Percentiles rank a stretch among this genome's conserved stretches.
These are phyloP conservation scores for Paraplagusia blochii DNA, from an alignment of 2,113 vertebrate genomes.

Conservation along the genomic window DNA sequence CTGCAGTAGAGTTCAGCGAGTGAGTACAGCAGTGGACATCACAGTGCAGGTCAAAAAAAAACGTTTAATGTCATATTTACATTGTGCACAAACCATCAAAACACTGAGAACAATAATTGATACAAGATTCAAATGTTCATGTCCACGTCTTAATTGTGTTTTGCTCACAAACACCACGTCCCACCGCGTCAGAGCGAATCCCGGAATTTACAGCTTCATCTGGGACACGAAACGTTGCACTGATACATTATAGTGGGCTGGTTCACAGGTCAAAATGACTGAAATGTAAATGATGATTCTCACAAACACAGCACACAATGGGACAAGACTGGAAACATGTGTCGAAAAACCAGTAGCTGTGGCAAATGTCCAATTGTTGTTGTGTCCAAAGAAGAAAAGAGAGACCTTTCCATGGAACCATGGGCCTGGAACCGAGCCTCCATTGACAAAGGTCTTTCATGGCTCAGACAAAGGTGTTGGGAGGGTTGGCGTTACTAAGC, in stretches of 20 bases:
- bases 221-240: slow-evolving; percentile 20
- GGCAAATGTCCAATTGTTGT: slow-evolving; percentile 14
- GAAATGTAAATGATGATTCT: slow-evolving; percentile 18
- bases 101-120: no score
- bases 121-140: no score
- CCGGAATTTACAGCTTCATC: slow-evolving; percentile 14
- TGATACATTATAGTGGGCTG: slow-evolving; percentile 8
- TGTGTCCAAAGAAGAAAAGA: slow-evolving; percentile 37
- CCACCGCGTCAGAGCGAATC: no score
- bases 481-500: slow-evolving; percentile 87
- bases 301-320: slow-evolving; percentile 21
- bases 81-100: no score
- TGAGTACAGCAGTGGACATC: no score
- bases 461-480: slow-evolving; percentile 84
- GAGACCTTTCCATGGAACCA: slow-evolving; percentile 40
- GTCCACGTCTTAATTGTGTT: no score
- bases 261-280: slow-evolving; percentile 8
- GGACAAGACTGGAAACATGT: slow-evolving; percentile 6
- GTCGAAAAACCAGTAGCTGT: slow-evolving; percentile 21
- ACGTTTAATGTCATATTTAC: no score
- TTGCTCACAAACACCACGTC: no score
- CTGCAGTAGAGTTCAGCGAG: no score
- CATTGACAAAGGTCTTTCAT: background rate
- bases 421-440: no score
- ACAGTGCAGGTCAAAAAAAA: no score